Evolutionary conservation across 1,140 invertebrate species (phyloP).

Genomic region (Drosophila saltans): DNA sequence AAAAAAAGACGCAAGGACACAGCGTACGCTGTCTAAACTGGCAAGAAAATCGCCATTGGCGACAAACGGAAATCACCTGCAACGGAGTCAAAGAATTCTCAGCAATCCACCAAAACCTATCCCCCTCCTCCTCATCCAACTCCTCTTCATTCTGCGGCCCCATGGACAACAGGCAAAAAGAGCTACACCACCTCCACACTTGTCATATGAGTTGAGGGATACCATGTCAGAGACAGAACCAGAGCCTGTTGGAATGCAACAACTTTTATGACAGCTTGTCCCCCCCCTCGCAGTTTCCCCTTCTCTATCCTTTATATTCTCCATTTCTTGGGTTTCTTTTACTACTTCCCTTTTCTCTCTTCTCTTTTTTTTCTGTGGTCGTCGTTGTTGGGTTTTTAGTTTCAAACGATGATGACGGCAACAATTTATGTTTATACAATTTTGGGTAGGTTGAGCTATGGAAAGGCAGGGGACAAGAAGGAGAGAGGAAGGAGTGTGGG

Average conservation of each 20-base stretch:
- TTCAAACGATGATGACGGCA: constrained; percentile 37
- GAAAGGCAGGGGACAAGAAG: too few species aligned
- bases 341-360: background rate
- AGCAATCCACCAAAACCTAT: background rate
- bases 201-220: constrained; percentile 12
- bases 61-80: constrained; percentile 62
- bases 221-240: constrained; percentile 8
- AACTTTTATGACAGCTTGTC: constrained; percentile 64
- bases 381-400: constrained; percentile 60
- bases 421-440: constrained; percentile 47
- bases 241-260: constrained; percentile 34
- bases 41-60: constrained; percentile 53
- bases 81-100: constrained; percentile 29
- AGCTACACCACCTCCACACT: background rate
- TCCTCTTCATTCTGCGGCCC: too few species aligned
- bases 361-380: constrained; percentile 21
- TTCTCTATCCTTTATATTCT: too few species aligned
- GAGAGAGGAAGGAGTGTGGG: constrained; percentile 20
- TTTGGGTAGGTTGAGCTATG: constrained; percentile 29
- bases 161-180: too few species aligned
- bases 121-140: too few species aligned
- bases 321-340: too few species aligned
- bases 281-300: too few species aligned
- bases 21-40: constrained; percentile 42
- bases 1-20: background rate